These are phyloP conservation scores for Tauraco hartlaubi DNA, from an alignment of 2,797 vertebrate species.

Conservation along the genomic window DNA sequence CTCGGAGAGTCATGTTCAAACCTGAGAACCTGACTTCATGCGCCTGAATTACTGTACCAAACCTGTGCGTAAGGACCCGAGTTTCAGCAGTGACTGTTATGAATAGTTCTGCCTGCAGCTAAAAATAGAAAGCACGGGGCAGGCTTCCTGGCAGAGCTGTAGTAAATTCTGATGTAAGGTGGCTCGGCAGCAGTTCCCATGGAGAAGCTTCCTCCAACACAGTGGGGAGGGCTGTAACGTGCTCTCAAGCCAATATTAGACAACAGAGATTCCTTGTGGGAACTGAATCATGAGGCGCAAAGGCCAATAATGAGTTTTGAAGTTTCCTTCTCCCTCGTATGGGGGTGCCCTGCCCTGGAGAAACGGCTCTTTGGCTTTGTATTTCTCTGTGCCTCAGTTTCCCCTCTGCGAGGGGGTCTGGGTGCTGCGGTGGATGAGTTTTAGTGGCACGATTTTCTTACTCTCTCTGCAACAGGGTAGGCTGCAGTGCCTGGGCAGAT, in stretches of 20 bases:
- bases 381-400: neutral
- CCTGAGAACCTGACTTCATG: neutral
- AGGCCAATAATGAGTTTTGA: neutral
- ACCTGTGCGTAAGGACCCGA: neutral
- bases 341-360: neutral
- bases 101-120: slow-evolving; percentile 56
- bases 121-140: slow-evolving; percentile 47
- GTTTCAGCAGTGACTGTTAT: slow-evolving; percentile 16
- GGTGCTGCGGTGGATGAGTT: neutral
- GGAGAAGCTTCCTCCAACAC: neutral
- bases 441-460: neutral
- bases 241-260: neutral
- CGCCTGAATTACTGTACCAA: slow-evolving; percentile 9
- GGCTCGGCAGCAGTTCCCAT: slow-evolving; percentile 16
- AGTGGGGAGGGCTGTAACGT: neutral
- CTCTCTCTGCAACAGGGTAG: neutral
- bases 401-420: neutral
- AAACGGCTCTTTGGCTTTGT: neutral
- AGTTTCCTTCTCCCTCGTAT: neutral
- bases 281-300: accelerated
- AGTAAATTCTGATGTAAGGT: slow-evolving; percentile 44
- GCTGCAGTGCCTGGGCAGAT: neutral
- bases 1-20: neutral
- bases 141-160: slow-evolving; percentile 50
- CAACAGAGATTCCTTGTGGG: neutral